Percentiles rank a stretch among this genome's conserved stretches.
phyloP scores from a whole-genome alignment of 2,797 vertebrate genomes.

The Chelon labrosus region DNA sequence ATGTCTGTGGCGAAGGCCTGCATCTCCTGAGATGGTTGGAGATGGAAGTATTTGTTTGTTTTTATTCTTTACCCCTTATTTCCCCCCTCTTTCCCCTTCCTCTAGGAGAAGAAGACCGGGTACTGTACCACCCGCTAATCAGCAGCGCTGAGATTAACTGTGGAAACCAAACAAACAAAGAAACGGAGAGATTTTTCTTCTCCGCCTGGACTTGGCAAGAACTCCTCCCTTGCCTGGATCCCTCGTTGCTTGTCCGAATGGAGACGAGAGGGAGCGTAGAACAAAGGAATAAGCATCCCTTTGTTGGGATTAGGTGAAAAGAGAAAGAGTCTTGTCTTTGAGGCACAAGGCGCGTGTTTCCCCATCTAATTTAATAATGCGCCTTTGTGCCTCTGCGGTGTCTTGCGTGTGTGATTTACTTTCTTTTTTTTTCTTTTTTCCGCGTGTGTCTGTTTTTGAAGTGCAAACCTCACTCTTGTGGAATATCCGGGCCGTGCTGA shows the following conservation, averaged over 20 bases:
- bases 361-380: constrained; percentile 80
- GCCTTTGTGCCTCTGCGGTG: constrained; percentile 67
- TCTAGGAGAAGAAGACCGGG: constrained; percentile 40
- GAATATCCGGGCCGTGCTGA: constrained; percentile 26
- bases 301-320: constrained; percentile 82
- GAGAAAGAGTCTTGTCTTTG: constrained; percentile 78
- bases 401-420: constrained; percentile 25
- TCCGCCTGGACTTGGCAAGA: constrained; percentile 71
- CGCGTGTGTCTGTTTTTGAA: constrained; percentile 37
- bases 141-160: constrained; percentile 72
- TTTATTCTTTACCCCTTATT: constrained; percentile 23
- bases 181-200: constrained; percentile 61
- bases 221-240: constrained; percentile 66
- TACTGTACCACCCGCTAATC: constrained; percentile 69
- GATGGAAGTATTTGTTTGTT: constrained; percentile 60
- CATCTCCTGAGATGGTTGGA: constrained; percentile 55
- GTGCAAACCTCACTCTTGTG: constrained; percentile 32
- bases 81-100: constrained; percentile 27
- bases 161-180: constrained; percentile 69
- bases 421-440: constrained; percentile 9
- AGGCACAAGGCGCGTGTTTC: constrained; percentile 71
- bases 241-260: constrained; percentile 68
- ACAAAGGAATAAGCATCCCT: constrained; percentile 79
- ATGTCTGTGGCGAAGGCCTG: constrained; percentile 48
- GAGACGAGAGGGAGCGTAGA: constrained; percentile 73